These are phyloP conservation scores for Ostrea denselamellosa DNA, from an alignment of 1,140 invertebrate species.

Conservation along the genomic window DNA sequence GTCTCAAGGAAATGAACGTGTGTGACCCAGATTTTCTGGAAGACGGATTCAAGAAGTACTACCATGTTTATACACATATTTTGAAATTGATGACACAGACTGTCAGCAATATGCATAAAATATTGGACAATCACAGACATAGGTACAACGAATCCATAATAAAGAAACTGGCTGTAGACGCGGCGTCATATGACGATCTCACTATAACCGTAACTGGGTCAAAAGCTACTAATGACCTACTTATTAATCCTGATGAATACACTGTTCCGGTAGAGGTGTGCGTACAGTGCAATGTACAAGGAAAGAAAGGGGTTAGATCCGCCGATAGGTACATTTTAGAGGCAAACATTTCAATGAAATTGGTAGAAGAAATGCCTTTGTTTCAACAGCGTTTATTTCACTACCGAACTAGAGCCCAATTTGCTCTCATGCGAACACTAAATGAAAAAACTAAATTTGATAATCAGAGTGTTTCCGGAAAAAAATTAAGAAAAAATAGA, in stretches of 20 bases:
- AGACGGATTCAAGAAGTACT: slow-evolving; percentile 39
- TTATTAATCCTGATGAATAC: slow-evolving; percentile 48
- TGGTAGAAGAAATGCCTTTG: slow-evolving; percentile 17
- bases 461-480: slow-evolving; percentile 17
- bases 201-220: slow-evolving; percentile 30
- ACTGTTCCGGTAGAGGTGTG: slow-evolving; percentile 15
- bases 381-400: slow-evolving; percentile 29
- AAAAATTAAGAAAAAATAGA: slow-evolving; percentile 39
- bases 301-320: slow-evolving; percentile 29
- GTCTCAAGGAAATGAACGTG: slow-evolving; percentile 43
- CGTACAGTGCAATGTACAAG: neutral
- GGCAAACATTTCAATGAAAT: neutral
- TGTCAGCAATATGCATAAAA: slow-evolving; percentile 44
- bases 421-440: slow-evolving; percentile 23
- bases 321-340: slow-evolving; percentile 44
- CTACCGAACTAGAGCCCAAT: slow-evolving; percentile 33
- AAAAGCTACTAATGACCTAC: slow-evolving; percentile 39
- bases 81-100: slow-evolving; percentile 45
- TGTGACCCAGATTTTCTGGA: slow-evolving; percentile 42
- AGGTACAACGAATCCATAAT: slow-evolving; percentile 44
- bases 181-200: slow-evolving; percentile 21
- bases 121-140: slow-evolving; percentile 40
- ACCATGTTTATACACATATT: neutral
- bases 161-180: slow-evolving; percentile 20
- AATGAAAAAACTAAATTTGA: slow-evolving; percentile 8